A percentile compares a stretch with the other conserved stretches of the same genome.
phyloP scores from a whole-genome alignment of 2,888 invertebrate species.

The Platycheirus rosarum region DNA sequence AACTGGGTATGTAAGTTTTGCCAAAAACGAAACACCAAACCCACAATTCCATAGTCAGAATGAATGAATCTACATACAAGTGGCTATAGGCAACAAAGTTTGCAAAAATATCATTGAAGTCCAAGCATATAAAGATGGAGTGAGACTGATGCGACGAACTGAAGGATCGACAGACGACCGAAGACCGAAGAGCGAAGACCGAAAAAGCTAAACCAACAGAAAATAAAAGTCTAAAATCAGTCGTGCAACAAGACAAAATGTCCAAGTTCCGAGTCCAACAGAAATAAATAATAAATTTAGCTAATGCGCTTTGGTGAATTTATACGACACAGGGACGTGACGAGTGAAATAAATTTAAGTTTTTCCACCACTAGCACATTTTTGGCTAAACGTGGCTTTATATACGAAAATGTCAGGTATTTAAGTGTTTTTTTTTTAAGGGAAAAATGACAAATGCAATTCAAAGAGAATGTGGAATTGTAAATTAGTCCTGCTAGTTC shows the following conservation, averaged over 20 bases:
- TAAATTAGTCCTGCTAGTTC: no score
- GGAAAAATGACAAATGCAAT: no score
- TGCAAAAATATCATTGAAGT: neutral
- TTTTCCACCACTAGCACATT: neutral
- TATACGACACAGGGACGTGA: slow-evolving; percentile 40
- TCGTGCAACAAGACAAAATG: slow-evolving; percentile 69
- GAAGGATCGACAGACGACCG: neutral
- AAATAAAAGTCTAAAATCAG: slow-evolving; percentile 41
- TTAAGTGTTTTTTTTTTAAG: no score
- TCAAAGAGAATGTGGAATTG: no score
- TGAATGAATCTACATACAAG: slow-evolving; percentile 49
- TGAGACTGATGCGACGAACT: no score
- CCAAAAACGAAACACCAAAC: slow-evolving; percentile 27
- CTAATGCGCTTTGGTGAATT: slow-evolving; percentile 44
- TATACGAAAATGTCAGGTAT: no score
- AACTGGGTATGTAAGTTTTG: slow-evolving; percentile 1
- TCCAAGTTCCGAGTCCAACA: slow-evolving; percentile 17
- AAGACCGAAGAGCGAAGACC: neutral
- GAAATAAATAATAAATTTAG: slow-evolving; percentile 67
- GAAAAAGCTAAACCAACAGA: slow-evolving; percentile 3
- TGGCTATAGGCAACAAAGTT: neutral
- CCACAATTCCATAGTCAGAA: slow-evolving; percentile 38
- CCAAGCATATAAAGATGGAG: no score
- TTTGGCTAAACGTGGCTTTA: no score
- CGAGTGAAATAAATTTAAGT: slow-evolving; percentile 2